These are phyloP conservation scores for Gallinago media DNA, from an alignment of 2,113 vertebrate species.

Conservation along the genomic window DNA sequence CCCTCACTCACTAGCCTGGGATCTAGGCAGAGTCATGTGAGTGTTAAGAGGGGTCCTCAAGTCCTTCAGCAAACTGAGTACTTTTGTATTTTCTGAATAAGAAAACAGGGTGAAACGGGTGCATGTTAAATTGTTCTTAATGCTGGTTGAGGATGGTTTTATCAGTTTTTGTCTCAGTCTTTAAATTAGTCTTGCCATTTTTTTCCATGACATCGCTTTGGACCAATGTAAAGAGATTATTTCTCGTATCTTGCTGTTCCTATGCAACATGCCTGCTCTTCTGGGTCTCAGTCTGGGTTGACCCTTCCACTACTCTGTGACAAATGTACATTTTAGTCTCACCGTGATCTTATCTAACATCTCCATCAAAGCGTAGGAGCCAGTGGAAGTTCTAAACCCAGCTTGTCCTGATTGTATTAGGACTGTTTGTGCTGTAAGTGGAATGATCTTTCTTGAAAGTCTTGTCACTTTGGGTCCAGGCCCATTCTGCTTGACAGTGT, in stretches of 20 bases:
- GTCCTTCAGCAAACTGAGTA: background rate
- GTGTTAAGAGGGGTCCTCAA: background rate
- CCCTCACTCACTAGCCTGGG: background rate
- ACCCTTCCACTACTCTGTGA: background rate
- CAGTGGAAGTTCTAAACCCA: background rate
- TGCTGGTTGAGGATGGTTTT: background rate
- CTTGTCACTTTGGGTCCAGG: background rate
- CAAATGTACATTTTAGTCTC: background rate
- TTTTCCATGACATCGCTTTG: background rate
- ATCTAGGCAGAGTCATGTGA: no score
- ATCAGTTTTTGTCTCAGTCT: background rate
- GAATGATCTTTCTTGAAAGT: background rate
- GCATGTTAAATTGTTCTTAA: background rate
- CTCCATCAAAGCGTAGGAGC: background rate
- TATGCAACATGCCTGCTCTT: background rate
- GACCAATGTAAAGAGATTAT: background rate
- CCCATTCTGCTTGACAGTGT: background rate
- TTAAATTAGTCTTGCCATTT: background rate
- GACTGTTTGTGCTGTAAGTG: background rate
- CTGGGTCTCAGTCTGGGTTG: background rate
- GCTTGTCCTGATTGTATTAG: background rate
- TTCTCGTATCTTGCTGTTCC: background rate
- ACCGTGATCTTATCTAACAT: accelerated
- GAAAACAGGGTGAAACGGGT: background rate
- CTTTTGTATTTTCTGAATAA: background rate